Evolutionary conservation across 2,888 invertebrate species (phyloP).

Genomic region (Laspeyria flexula): DNA sequence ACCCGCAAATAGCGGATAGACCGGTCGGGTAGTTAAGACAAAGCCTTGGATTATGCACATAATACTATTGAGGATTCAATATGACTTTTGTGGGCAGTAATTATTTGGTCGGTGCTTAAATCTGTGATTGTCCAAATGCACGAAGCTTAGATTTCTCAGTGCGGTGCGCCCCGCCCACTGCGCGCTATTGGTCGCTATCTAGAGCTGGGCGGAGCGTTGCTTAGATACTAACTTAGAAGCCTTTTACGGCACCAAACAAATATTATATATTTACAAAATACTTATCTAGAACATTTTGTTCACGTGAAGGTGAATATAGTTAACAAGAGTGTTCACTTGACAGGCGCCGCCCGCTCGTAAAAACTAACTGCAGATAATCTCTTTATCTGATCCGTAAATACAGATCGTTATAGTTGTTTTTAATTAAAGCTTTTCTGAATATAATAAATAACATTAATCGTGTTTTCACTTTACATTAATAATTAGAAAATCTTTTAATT

Average conservation of each 20-base stretch:
- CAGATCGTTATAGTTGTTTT: too few relatives aligned
- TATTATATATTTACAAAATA: constrained; percentile 40
- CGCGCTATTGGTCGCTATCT: constrained; percentile 73
- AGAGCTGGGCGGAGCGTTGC: constrained; percentile 78
- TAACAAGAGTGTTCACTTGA: background rate
- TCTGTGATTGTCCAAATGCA: constrained; percentile 43
- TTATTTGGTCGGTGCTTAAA: constrained; percentile 23
- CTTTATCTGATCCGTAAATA: too few relatives aligned
- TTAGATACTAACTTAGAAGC: constrained; percentile 80
- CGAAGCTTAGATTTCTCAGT: constrained; percentile 71
- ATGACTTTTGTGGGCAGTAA: too few relatives aligned
- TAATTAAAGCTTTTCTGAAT: too few relatives aligned
- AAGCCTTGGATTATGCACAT: constrained; percentile 8
- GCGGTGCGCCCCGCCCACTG: constrained; percentile 72
- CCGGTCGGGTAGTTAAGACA: constrained; percentile 37
- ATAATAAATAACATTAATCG: too few relatives aligned
- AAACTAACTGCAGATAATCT: too few relatives aligned
- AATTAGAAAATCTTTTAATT: too few relatives aligned
- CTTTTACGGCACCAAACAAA: constrained; percentile 57
- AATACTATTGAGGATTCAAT: constrained; percentile 6
- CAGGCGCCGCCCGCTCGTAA: too few relatives aligned
- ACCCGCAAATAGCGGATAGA: constrained; percentile 55
- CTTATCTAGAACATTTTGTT: constrained; percentile 10
- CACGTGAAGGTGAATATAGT: constrained; percentile 7
- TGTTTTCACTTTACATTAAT: too few relatives aligned